A percentile compares a stretch with the other conserved stretches of the same genome.
Conservation (phyloP, 2,113 vertebrate species). For the Laticauda laticaudata region DNA sequence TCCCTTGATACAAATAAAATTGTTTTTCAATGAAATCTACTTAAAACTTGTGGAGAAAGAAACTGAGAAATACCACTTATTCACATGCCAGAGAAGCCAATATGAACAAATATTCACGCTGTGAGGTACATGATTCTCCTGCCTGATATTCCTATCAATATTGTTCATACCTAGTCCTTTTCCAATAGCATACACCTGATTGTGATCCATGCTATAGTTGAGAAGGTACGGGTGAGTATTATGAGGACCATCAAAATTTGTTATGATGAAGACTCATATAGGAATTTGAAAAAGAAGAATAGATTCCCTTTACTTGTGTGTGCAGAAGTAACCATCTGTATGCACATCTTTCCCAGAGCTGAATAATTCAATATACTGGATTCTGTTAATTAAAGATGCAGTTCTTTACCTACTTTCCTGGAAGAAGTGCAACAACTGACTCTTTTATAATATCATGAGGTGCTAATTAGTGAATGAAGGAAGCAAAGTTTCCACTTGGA, state of each 20-base stretch:
- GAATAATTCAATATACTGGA: neutral
- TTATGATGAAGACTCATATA: neutral
- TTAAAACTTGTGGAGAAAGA: neutral
- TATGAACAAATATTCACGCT: neutral
- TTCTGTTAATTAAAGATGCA: neutral
- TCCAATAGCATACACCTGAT: neutral
- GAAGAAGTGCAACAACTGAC: neutral
- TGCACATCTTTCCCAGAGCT: neutral
- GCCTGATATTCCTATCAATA: neutral
- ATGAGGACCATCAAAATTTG: neutral
- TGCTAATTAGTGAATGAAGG: neutral
- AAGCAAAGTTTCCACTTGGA: neutral
- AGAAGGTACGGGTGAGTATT: neutral
- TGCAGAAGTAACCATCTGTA: neutral
- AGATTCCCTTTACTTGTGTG: neutral
- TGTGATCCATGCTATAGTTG: neutral
- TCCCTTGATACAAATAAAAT: neutral
- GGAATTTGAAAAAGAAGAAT: neutral
- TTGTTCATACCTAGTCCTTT: neutral
- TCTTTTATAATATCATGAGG: neutral
- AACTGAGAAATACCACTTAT: neutral
- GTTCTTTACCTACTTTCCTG: neutral
- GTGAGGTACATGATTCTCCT: neutral
- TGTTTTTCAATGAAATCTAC: neutral
- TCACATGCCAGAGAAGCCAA: neutral